Evolutionary conservation across 2,888 invertebrate species (phyloP).

Genomic region (Aromia moschata): DNA sequence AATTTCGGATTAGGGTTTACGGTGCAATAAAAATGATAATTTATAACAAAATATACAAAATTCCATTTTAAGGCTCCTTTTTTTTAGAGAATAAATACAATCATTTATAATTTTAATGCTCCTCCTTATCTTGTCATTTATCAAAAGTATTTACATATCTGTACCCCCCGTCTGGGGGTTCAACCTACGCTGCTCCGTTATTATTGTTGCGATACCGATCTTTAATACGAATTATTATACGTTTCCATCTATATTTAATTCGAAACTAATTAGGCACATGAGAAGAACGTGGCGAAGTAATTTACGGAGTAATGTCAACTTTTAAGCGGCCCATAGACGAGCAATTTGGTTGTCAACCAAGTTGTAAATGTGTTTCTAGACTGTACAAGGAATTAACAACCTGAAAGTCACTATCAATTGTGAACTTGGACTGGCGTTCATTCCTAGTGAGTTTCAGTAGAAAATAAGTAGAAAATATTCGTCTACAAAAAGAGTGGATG

Average conservation of each 20-base stretch:
- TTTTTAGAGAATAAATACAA: slow-evolving; percentile 51
- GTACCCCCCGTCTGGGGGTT: slow-evolving; percentile 36
- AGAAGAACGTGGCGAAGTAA: slow-evolving; percentile 27
- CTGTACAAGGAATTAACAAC: too few species aligned
- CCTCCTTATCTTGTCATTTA: slow-evolving; percentile 46
- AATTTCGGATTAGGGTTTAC: slow-evolving; percentile 64
- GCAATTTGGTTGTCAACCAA: too few species aligned
- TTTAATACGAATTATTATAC: slow-evolving; percentile 60
- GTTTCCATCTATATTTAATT: slow-evolving; percentile 55
- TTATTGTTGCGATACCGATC: slow-evolving; percentile 62
- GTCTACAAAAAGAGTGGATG: too few species aligned
- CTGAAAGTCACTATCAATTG: too few species aligned
- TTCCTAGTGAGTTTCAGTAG: too few species aligned
- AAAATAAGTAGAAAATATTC: too few species aligned
- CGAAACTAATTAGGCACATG: slow-evolving; percentile 41
- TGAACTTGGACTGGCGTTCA: too few species aligned
- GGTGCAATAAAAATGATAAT: slow-evolving; percentile 63
- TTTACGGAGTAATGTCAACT: too few species aligned
- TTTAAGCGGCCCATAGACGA: too few species aligned
- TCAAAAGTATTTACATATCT: slow-evolving; percentile 48
- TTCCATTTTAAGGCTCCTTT: slow-evolving; percentile 48
- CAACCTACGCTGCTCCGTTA: slow-evolving; percentile 45
- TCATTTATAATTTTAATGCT: slow-evolving; percentile 55
- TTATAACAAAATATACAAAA: slow-evolving; percentile 64
- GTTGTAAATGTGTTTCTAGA: too few species aligned